Evolutionary conservation across 2,797 vertebrate species (phyloP).

Genomic region (Lacerta agilis): DNA sequence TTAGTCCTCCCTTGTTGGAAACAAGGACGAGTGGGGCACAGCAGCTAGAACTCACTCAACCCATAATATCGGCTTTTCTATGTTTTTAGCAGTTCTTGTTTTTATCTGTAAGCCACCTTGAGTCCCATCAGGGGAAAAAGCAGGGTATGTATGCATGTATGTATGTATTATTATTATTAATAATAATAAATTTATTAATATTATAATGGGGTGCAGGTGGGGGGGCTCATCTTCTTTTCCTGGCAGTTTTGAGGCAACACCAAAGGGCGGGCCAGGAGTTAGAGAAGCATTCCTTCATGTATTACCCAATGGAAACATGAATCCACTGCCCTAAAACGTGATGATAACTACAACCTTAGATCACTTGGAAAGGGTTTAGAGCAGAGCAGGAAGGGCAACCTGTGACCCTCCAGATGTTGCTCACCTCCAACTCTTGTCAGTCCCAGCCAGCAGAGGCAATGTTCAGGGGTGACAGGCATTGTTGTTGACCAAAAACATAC

Average conservation of each 20-base stretch:
- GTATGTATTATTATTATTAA: too few relatives aligned
- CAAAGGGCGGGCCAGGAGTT: too few relatives aligned
- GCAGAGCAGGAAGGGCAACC: background rate
- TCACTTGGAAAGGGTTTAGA: background rate
- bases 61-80: too few relatives aligned
- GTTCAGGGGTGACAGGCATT: background rate
- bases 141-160: too few relatives aligned
- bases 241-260: background rate
- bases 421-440: background rate
- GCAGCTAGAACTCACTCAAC: too few relatives aligned
- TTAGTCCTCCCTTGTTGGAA: background rate
- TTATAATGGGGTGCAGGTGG: too few relatives aligned
- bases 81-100: too few relatives aligned
- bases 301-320: background rate
- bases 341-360: background rate
- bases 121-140: too few relatives aligned
- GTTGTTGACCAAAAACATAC: background rate
- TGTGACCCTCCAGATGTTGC: background rate
- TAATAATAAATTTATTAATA: too few relatives aligned
- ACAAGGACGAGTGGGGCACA: too few relatives aligned
- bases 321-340: background rate
- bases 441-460: background rate
- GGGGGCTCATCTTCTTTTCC: background rate
- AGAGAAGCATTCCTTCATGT: background rate
- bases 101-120: too few relatives aligned